Percentiles rank a stretch among this genome's conserved stretches.
Conservation (phyloP, 1,140 invertebrate genomes). For the Ooceraea biroi region DNA sequence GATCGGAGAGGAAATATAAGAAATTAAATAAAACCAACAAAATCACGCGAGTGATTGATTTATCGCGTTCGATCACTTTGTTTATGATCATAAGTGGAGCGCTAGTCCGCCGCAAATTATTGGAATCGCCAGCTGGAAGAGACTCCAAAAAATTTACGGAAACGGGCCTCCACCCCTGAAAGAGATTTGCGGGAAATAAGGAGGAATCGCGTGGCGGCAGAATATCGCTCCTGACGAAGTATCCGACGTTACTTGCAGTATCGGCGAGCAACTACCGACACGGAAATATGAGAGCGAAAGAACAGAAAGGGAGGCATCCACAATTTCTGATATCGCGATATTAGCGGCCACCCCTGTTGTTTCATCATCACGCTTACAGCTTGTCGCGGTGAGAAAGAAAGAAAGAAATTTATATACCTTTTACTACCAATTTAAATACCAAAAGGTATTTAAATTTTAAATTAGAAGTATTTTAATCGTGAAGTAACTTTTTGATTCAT, state of each 20-base stretch:
- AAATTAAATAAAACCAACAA: not conserved
- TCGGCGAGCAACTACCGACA: not conserved
- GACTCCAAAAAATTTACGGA: not conserved
- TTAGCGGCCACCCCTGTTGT: not conserved
- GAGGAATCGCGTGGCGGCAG: not conserved
- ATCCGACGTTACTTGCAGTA: conserved; percentile 10
- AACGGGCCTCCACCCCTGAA: not conserved
- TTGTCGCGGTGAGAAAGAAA: too few relatives aligned
- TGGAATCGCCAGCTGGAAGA: not conserved
- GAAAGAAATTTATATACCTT: too few relatives aligned
- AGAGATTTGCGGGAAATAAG: conserved; percentile 7
- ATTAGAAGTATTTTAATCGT: too few relatives aligned
- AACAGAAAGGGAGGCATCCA: not conserved
- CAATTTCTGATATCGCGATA: conserved; percentile 38
- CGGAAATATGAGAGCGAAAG: not conserved
- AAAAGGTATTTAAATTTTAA: too few relatives aligned
- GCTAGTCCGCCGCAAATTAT: not conserved
- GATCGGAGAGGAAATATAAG: not conserved
- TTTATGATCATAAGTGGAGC: not conserved
- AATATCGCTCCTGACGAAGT: conserved; percentile 10
- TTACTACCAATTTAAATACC: too few relatives aligned
- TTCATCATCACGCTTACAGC: too few relatives aligned
- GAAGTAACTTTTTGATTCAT: too few relatives aligned
- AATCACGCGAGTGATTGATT: too few relatives aligned
- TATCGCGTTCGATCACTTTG: not conserved